Conservation (phyloP, 2,888 invertebrate genomes). For the Aphrophora alni region DNA sequence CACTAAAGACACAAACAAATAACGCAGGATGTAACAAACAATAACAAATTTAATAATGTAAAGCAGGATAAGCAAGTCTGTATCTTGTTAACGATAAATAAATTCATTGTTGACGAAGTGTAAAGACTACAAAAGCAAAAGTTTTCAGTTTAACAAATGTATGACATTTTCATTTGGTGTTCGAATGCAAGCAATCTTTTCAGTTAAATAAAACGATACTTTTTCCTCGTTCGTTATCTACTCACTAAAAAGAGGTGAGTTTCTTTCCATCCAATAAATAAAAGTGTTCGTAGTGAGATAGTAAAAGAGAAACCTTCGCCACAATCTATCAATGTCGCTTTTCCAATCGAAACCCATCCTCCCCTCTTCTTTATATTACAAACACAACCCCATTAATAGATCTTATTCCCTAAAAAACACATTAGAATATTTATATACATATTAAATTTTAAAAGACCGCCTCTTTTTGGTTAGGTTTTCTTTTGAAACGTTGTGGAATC, state of each 20-base stretch:
- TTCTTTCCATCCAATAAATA: not conserved
- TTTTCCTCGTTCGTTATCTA: not conserved
- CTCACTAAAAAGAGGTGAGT: not conserved
- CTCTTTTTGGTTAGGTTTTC: too few species aligned
- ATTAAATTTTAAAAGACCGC: not conserved
- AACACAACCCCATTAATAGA: not conserved
- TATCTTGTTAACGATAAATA: too few species aligned
- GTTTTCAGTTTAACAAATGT: not conserved
- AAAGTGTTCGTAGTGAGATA: not conserved
- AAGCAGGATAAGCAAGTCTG: too few species aligned
- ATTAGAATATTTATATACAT: not conserved
- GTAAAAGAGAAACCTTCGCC: not conserved
- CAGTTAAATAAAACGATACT: not conserved
- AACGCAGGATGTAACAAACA: too few species aligned
- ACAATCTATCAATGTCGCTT: not conserved
- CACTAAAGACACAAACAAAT: too few species aligned
- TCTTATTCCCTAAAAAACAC: not conserved
- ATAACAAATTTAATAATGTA: too few species aligned
- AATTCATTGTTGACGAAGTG: too few species aligned
- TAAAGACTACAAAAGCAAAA: too few species aligned
- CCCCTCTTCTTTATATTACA: not conserved
- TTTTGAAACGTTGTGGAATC: too few species aligned
- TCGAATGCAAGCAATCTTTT: not conserved
- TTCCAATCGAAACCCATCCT: not conserved
- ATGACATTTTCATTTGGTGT: not conserved